Conservation (phyloP, 1,140 invertebrate species). For the Pseudoatta argentina region DNA sequence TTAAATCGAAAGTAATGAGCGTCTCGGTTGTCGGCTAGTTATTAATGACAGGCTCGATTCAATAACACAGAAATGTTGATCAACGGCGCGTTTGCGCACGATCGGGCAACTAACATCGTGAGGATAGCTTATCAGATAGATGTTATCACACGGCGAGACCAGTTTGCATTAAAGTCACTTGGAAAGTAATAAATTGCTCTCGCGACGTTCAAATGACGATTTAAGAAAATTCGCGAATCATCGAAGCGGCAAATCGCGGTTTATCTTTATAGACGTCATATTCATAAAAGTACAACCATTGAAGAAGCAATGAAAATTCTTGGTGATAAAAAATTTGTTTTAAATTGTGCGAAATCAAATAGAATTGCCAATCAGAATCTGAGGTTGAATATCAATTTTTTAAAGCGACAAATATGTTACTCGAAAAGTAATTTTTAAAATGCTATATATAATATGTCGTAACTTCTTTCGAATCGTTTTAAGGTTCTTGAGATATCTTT, state of each 20-base stretch:
- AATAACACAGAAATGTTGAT: constrained; percentile 39
- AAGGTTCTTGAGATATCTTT: not conserved
- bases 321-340: not conserved
- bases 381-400: not conserved
- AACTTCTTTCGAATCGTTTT: not conserved
- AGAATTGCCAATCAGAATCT: not conserved
- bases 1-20: constrained; percentile 61
- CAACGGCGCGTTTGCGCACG: constrained; percentile 52
- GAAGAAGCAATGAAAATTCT: not conserved
- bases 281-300: not conserved
- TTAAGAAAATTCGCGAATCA: constrained; percentile 18
- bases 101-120: constrained; percentile 52
- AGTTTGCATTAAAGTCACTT: constrained; percentile 27
- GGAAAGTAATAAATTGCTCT: constrained; percentile 42
- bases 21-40: constrained; percentile 54
- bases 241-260: constrained; percentile 19
- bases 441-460: not conserved
- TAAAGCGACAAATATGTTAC: not conserved
- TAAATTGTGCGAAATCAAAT: not conserved
- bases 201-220: not conserved
- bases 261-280: not conserved
- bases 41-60: constrained; percentile 70
- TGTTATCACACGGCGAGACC: constrained; percentile 54
- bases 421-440: not conserved
- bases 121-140: constrained; percentile 56